These are phyloP conservation scores for Lysandra bellargus DNA, from an alignment of 2,888 invertebrate species.

Conservation along the genomic window DNA sequence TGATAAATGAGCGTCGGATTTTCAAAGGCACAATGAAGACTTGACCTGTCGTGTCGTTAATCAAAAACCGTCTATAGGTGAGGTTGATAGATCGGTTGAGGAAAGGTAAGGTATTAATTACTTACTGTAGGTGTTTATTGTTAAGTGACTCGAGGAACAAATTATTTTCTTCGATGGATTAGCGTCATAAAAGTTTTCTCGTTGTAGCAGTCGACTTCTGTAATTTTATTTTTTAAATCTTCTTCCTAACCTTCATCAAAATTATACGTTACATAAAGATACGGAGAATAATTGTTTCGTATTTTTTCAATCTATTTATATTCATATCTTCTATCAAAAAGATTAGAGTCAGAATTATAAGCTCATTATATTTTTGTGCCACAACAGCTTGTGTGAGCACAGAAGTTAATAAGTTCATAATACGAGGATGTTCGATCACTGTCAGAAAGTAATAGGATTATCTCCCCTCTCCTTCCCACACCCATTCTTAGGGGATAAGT, in stretches of 20 bases:
- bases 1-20: constrained; percentile 76
- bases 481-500: constrained; percentile 39
- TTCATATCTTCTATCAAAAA: not conserved
- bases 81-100: constrained; percentile 6
- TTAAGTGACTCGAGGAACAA: not conserved
- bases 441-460: constrained; percentile 62
- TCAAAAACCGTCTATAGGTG: constrained; percentile 57
- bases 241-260: not conserved
- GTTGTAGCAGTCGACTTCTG: not conserved
- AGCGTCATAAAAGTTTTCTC: not conserved
- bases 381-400: constrained; percentile 16
- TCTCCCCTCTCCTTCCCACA: constrained; percentile 44
- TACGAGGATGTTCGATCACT: constrained; percentile 52
- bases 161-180: not conserved
- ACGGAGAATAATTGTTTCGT: not conserved
- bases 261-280: not conserved
- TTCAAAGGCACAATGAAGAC: constrained; percentile 73
- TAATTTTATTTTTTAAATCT: not conserved
- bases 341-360: constrained; percentile 6
- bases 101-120: constrained; percentile 22
- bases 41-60: constrained; percentile 69
- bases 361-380: constrained; percentile 9
- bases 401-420: constrained; percentile 29
- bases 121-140: constrained; percentile 7
- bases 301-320: not conserved